Conservation (phyloP, 2,113 vertebrate species). For the Bujurquina vittata region DNA sequence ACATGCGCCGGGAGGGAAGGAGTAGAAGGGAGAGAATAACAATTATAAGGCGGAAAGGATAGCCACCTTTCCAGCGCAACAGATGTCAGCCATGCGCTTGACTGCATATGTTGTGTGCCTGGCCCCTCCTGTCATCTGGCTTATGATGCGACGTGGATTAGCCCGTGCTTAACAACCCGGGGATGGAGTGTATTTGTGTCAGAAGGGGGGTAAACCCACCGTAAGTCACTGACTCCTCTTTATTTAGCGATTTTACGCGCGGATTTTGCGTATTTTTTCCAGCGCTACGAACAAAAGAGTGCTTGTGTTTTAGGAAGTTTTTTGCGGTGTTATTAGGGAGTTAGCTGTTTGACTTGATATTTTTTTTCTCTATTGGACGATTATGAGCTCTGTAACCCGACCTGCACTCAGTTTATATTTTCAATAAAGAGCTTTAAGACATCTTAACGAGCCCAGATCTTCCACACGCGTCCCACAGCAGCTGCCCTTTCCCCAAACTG, state of each 20-base stretch:
- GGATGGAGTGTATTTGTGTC: conserved; percentile 2
- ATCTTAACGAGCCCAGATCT: conserved; percentile 1
- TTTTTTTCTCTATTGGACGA: background rate
- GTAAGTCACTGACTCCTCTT: background rate
- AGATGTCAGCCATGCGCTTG: conserved; percentile 77
- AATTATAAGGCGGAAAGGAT: conserved; percentile 45
- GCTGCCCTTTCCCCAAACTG: conserved; percentile 8
- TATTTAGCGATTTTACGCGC: conserved; percentile 20
- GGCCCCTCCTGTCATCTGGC: conserved; percentile 56
- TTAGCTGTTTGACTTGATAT: background rate
- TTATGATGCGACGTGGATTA: conserved; percentile 68
- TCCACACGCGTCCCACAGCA: conserved; percentile 39
- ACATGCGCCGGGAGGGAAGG: background rate
- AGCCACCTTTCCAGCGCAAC: conserved; percentile 70
- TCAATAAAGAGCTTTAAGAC: background rate
- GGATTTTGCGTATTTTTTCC: background rate
- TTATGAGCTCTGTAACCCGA: background rate
- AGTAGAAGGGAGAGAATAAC: background rate
- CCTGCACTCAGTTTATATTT: background rate
- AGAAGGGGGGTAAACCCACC: background rate
- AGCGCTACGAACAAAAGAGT: background rate
- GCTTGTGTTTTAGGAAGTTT: background rate
- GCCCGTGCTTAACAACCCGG: conserved; percentile 29
- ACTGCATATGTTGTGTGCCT: conserved; percentile 39
- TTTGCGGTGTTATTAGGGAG: background rate